A percentile compares a stretch with the other conserved stretches of the same genome.
These are phyloP conservation scores for Taenaris catops DNA, from an alignment of 2,888 invertebrate species.

Conservation along the genomic window DNA sequence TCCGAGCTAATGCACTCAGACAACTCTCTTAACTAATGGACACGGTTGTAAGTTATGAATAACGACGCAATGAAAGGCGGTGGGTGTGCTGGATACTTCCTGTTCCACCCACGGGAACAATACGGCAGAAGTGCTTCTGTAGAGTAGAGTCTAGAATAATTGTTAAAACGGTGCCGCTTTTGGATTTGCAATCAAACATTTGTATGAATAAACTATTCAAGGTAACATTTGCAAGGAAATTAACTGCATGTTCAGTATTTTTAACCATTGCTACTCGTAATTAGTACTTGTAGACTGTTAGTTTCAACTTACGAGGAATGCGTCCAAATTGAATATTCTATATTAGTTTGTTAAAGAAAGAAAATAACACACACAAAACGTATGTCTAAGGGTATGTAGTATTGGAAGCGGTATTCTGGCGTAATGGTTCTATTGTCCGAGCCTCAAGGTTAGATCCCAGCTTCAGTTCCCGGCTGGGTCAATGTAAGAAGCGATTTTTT, in stretches of 20 bases:
- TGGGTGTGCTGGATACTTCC: slow-evolving; percentile 66
- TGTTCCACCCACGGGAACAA: slow-evolving; percentile 59
- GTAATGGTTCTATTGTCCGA: no score
- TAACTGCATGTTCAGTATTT: no score
- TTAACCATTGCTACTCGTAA: no score
- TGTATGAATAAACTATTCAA: neutral
- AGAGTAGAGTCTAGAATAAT: slow-evolving; percentile 16
- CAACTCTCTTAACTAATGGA: slow-evolving; percentile 29
- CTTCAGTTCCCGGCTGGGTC: no score
- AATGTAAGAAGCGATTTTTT: no score
- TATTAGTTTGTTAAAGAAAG: no score
- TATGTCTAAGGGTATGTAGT: no score
- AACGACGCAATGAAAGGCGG: slow-evolving; percentile 61
- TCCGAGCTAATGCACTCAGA: slow-evolving; percentile 24
- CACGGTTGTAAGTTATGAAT: slow-evolving; percentile 47
- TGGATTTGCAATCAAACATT: neutral
- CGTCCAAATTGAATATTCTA: neutral
- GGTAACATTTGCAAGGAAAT: neutral
- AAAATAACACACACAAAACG: no score
- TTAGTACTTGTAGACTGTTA: neutral
- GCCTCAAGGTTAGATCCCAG: no score
- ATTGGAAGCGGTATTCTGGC: no score
- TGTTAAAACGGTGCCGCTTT: neutral
- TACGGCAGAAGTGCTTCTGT: slow-evolving; percentile 14
- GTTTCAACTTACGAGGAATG: neutral